Evolutionary conservation across 2,888 invertebrate species (phyloP).

Genomic region (Cosmorhoe ocellata): DNA sequence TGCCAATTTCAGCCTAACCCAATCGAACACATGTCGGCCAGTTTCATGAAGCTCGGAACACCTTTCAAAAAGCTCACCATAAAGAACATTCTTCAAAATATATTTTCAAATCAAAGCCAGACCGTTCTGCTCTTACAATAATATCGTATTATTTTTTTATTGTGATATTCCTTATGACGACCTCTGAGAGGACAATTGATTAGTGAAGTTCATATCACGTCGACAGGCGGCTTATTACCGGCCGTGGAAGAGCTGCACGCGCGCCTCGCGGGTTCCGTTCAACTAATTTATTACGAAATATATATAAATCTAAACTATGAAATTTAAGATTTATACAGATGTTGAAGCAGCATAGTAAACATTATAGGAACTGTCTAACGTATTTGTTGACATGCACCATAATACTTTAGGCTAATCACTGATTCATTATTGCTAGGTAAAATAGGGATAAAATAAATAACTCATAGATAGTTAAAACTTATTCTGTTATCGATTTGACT

Average conservation of each 20-base stretch:
- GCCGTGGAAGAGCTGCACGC: constrained; percentile 16
- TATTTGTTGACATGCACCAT: too few species aligned
- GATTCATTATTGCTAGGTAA: too few species aligned
- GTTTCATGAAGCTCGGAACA: constrained; percentile 21
- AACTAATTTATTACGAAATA: background rate
- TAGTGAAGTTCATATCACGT: constrained; percentile 50
- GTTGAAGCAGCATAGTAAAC: too few species aligned
- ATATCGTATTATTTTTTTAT: constrained; percentile 42
- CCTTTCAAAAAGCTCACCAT: constrained; percentile 33
- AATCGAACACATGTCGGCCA: constrained; percentile 23
- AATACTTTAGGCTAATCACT: too few species aligned
- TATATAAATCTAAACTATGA: background rate
- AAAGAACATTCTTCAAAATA: constrained; percentile 43
- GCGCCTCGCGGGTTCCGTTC: constrained; percentile 37
- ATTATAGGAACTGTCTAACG: too few species aligned
- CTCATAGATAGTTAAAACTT: too few species aligned
- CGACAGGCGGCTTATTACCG: constrained; percentile 50
- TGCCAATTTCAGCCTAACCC: too few species aligned
- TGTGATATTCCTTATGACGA: constrained; percentile 45
- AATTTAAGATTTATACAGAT: too few species aligned
- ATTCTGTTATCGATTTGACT: too few species aligned
- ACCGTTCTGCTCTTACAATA: constrained; percentile 38
- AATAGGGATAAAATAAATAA: too few species aligned
- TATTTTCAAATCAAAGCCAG: constrained; percentile 44
- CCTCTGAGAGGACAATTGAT: constrained; percentile 59